phyloP scores from a whole-genome alignment of 2,113 vertebrate genomes.

The Clarias batrachus region DNA sequence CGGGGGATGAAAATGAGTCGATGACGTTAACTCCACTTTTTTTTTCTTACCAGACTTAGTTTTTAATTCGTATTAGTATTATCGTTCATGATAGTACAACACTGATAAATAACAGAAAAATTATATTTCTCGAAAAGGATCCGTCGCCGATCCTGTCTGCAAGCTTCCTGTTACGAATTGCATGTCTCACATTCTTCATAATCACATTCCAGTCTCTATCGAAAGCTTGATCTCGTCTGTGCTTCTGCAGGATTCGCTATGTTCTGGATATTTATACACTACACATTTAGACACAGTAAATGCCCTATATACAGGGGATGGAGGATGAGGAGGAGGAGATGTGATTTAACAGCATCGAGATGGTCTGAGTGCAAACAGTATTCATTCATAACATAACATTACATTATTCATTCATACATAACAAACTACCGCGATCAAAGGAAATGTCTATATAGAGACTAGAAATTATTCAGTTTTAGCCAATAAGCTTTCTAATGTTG shows the following conservation, averaged over 20 bases:
- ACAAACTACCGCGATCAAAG: neutral
- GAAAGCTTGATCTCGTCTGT: neutral
- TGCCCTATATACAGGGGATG: neutral
- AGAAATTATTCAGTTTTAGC: neutral
- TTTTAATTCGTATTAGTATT: neutral
- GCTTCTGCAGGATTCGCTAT: neutral
- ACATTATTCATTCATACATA: no score
- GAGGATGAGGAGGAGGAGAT: neutral
- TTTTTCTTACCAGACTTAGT: neutral
- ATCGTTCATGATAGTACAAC: neutral
- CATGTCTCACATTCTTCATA: neutral
- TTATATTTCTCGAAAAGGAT: neutral
- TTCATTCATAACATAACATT: neutral
- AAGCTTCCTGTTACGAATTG: neutral
- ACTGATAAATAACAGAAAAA: neutral
- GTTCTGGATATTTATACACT: neutral
- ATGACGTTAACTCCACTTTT: conserved; percentile 55
- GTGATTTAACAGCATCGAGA: neutral
- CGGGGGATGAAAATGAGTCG: conserved; percentile 37
- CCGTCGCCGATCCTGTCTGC: neutral
- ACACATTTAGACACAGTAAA: neutral
- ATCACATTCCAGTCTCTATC: neutral
- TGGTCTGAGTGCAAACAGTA: neutral
- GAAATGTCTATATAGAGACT: neutral
- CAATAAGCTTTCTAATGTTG: neutral